phyloP scores from a whole-genome alignment of 2,797 vertebrate genomes.

The Periparus ater region DNA sequence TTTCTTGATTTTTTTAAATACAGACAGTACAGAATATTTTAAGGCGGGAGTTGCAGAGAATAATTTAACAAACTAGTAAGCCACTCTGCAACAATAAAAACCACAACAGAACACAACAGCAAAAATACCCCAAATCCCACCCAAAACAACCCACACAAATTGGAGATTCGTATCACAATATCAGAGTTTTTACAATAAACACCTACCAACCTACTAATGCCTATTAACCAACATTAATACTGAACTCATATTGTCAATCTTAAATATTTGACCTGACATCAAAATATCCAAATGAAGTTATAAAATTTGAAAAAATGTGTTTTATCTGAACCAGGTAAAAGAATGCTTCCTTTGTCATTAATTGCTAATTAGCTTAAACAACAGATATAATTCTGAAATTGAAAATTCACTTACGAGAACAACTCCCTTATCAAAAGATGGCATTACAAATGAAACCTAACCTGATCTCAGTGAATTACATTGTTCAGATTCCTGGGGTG shows the following conservation, averaged over 20 bases:
- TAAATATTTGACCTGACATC: background rate
- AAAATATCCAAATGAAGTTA: background rate
- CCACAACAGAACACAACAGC: background rate
- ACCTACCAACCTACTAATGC: background rate
- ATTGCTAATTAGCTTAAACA: background rate
- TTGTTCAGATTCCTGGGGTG: background rate
- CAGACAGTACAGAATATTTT: background rate
- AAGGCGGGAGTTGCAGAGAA: fast-evolving
- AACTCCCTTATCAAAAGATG: background rate
- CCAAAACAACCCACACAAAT: background rate
- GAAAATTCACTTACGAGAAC: background rate
- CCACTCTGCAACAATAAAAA: background rate
- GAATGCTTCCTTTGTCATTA: background rate
- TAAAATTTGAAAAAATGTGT: background rate
- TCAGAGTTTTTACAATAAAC: background rate
- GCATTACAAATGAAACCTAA: background rate
- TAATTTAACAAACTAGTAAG: background rate
- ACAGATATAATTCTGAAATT: background rate
- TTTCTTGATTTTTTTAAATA: background rate
- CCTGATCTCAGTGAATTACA: background rate
- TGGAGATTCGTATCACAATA: background rate
- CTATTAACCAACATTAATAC: background rate
- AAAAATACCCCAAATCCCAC: background rate
- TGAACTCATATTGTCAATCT: background rate
- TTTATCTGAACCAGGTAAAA: background rate